Base-by-base conservation (phyloP, 2,113 vertebrate genomes). In the Cottus gobio region DNA sequence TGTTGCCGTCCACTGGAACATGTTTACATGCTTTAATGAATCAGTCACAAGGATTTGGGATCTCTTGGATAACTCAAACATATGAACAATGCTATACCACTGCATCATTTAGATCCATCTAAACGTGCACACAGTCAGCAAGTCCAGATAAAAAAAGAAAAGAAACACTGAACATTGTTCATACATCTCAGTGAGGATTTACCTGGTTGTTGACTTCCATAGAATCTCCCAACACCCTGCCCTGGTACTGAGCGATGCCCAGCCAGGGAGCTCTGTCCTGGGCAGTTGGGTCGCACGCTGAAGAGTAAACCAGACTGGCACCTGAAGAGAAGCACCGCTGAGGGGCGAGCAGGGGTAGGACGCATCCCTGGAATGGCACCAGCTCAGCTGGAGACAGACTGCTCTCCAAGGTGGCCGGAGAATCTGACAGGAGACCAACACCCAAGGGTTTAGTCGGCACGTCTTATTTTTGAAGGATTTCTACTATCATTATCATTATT, bases 171-270 rank as follows among this genome's bases (percentile, higher is more conserved):
- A 36, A 22, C 42, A 30, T 4, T 16, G 7, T 10, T 60, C 31
- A 31, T n/a, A 58, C 12, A 50, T 61, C 13, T n/a, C 1, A 22
- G 24, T 39, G 20, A 69, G 7, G 20, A 48, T 42, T 75, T 87
- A 98, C 97, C 95, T 96, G 95, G 66, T 91, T 95, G 85, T 96
- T 97, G 71, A 92, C 88, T 28, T 93, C 90, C 54, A 96, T 71
- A 0, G 95, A 94, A 8, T 95, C 85, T 77, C 93, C 96, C 54
- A 97, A 0, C 0, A 85, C 92, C 62, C 86, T 93, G 82, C 93
- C 92, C 18, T 95, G 94, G 60, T 94, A 90, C 61, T 94, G 93
- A 0, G 93, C 93, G 54, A 95, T 62, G 50, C 89, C 90, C 71
- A 57, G 93, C 97, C 97, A 97, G 71, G 86, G 90, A 0, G 69